phyloP scores from a whole-genome alignment of 2,797 vertebrate species.

The Characodon lateralis region DNA sequence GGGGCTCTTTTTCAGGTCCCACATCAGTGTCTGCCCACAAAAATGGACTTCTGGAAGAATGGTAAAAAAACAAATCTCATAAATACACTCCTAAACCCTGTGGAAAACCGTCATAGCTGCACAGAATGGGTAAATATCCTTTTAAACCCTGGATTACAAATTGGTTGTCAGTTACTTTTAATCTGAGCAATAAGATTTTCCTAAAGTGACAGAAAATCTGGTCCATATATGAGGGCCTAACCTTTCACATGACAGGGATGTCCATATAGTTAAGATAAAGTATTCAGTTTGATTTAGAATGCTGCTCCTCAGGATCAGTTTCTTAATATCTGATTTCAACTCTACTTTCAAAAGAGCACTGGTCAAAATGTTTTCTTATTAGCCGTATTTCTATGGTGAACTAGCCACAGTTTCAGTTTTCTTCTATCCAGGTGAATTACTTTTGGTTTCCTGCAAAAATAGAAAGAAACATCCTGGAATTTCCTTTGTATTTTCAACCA shows the following conservation, averaged over 20 bases:
- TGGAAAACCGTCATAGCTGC: neutral
- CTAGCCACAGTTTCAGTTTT: neutral
- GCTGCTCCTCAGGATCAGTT: neutral
- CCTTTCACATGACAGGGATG: too few species aligned
- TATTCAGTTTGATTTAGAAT: too few species aligned
- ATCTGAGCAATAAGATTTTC: too few species aligned
- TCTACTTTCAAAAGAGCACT: too few species aligned
- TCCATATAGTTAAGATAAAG: too few species aligned
- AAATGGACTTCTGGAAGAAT: neutral
- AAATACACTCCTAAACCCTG: neutral
- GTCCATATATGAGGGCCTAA: too few species aligned
- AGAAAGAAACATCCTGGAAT: neutral
- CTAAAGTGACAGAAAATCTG: too few species aligned
- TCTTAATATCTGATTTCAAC: neutral
- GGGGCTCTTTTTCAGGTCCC: neutral
- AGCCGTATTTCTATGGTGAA: neutral
- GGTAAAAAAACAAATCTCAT: too few species aligned
- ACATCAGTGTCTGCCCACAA: neutral
- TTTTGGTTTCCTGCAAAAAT: too few species aligned
- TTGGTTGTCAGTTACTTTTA: too few species aligned
- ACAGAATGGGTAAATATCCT: neutral
- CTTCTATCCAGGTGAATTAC: neutral
- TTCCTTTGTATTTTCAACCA: slow-evolving; percentile 1
- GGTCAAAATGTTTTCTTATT: neutral
- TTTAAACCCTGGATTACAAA: neutral